These are phyloP conservation scores for Empidonax traillii DNA, from an alignment of 2,113 vertebrate genomes.

Conservation along the genomic window DNA sequence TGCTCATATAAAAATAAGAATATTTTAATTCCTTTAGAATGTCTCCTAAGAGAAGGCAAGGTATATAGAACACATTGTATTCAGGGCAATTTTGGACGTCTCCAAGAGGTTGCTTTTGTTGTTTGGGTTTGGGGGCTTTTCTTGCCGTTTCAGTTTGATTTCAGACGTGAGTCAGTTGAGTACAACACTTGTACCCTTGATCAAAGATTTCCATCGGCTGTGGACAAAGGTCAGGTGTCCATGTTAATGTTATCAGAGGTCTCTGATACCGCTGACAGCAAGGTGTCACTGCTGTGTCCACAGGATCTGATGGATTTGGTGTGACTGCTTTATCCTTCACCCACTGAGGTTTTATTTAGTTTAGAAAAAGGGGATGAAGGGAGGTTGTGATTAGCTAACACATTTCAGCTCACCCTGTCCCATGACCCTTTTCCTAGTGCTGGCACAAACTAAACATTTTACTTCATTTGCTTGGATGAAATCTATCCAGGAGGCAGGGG, in stretches of 20 bases:
- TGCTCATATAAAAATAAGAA: not conserved
- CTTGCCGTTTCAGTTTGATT: not conserved
- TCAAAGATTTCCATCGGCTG: constrained; percentile 48
- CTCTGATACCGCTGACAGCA: constrained; percentile 9
- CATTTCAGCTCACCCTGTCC: constrained; percentile 11
- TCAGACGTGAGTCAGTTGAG: not conserved
- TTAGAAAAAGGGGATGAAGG: constrained; percentile 15
- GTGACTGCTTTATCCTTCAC: constrained; percentile 41
- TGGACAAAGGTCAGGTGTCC: constrained; percentile 46
- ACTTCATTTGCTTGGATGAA: not conserved
- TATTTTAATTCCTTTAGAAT: not conserved
- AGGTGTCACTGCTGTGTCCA: constrained; percentile 8
- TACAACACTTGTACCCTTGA: not conserved
- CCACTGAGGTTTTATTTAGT: constrained; percentile 50
- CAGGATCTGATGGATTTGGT: constrained; percentile 56
- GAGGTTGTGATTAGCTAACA: constrained; percentile 36
- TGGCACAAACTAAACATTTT: constrained; percentile 14
- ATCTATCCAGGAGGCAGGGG: not conserved
- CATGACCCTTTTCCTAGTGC: not conserved
- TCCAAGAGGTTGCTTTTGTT: not conserved
- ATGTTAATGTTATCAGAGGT: not conserved
- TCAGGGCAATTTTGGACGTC: not conserved
- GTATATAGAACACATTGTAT: not conserved
- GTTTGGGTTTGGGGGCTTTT: rapidly evolving
- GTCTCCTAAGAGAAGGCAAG: not conserved